phyloP scores from a whole-genome alignment of 2,113 vertebrate species.

The Strix aluco region DNA sequence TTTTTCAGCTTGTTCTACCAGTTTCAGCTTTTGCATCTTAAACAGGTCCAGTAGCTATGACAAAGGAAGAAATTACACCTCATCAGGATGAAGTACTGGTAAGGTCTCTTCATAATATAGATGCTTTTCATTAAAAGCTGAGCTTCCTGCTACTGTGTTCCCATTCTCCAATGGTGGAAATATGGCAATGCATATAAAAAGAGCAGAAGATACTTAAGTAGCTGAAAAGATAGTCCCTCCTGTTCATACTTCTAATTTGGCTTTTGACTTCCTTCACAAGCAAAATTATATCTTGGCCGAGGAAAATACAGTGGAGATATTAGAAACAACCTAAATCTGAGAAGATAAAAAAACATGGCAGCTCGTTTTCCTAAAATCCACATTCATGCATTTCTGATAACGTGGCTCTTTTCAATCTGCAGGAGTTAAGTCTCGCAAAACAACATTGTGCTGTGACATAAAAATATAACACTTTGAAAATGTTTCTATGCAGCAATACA shows the following conservation, averaged over 20 bases:
- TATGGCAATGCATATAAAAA: not conserved
- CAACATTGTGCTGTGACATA: not conserved
- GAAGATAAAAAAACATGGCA: not conserved
- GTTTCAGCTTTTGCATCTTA: not conserved
- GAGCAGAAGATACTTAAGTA: not conserved
- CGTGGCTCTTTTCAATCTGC: not conserved
- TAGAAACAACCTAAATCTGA: not conserved
- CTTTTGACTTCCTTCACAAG: not conserved
- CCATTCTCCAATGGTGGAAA: not conserved
- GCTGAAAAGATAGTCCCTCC: not conserved
- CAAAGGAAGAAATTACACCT: not conserved
- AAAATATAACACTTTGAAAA: too few relatives aligned
- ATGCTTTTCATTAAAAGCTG: not conserved
- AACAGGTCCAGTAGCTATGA: not conserved
- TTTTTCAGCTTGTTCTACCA: not conserved
- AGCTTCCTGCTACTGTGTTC: not conserved
- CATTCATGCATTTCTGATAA: not conserved
- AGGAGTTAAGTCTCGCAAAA: not conserved
- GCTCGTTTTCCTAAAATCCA: not conserved
- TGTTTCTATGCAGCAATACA: not conserved
- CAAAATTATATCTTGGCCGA: not conserved
- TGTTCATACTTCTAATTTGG: not conserved
- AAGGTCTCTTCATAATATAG: not conserved
- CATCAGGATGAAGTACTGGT: not conserved
- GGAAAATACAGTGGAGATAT: not conserved